phyloP scores from a whole-genome alignment of 92 coral and sea anemone genomes.

The Epizoanthus stellaris region DNA sequence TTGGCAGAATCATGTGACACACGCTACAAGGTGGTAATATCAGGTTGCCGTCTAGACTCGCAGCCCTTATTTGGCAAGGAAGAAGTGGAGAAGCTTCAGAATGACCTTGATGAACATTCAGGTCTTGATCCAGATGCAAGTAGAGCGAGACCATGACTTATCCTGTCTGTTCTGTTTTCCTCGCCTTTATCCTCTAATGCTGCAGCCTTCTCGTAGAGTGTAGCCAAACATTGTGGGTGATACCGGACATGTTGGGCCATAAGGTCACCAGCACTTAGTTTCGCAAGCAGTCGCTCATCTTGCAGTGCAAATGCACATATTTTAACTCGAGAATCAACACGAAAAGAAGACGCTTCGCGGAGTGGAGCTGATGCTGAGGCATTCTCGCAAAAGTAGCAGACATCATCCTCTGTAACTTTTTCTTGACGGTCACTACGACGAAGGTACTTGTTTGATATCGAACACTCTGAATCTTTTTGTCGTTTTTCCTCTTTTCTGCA shows the following conservation, averaged over 20 bases:
- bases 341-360: neutral
- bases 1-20: conserved; percentile 42
- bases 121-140: conserved; percentile 44
- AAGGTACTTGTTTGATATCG: neutral
- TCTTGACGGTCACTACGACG: neutral
- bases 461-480: neutral
- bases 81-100: conserved; percentile 41
- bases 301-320: neutral
- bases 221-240: neutral
- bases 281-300: neutral
- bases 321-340: conserved; percentile 13
- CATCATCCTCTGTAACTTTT: neutral
- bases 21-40: conserved; percentile 32
- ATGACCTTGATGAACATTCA: conserved; percentile 30
- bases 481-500: conserved; percentile 6
- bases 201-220: conserved; percentile 11
- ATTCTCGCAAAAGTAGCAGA: conserved; percentile 15
- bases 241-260: neutral
- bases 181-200: neutral
- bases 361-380: conserved; percentile 1
- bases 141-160: conserved; percentile 23
- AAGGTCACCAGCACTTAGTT: conserved; percentile 11
- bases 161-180: neutral
- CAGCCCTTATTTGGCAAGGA: conserved; percentile 32
- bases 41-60: conserved; percentile 12